Percentiles rank a stretch among this genome's conserved stretches.
These are phyloP conservation scores for Piscicola geometra DNA, from an alignment of 2,888 invertebrate genomes.

Conservation along the genomic window DNA sequence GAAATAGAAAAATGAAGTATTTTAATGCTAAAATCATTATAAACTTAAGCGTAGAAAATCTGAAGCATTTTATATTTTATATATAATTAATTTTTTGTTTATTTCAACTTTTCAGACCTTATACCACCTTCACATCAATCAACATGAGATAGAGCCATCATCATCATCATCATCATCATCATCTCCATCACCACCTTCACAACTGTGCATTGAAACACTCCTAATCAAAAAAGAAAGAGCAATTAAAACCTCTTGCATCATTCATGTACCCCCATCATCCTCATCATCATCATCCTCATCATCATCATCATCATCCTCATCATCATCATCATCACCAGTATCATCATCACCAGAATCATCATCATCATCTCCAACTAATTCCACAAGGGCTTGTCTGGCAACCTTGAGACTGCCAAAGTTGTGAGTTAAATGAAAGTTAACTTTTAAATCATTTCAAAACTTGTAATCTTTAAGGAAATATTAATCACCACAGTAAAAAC, in stretches of 20 bases:
- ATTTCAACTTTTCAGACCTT: neutral
- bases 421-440: neutral
- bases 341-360: no score
- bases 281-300: no score
- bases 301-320: no score
- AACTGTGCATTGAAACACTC: neutral
- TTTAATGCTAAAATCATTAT: no score
- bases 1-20: no score
- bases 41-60: no score
- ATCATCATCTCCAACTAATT: neutral
- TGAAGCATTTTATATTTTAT: neutral
- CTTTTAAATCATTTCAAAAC: neutral
- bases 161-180: neutral
- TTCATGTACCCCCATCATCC: neutral
- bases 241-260: neutral
- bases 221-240: neutral
- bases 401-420: neutral
- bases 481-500: no score
- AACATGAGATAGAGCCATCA: neutral
- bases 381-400: neutral
- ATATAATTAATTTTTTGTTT: neutral
- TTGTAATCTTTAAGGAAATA: neutral
- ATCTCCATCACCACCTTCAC: neutral
- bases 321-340: no score
- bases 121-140: neutral